Evolutionary conservation across 2,888 invertebrate species (phyloP).

Genomic region (Zele albiditarsus): DNA sequence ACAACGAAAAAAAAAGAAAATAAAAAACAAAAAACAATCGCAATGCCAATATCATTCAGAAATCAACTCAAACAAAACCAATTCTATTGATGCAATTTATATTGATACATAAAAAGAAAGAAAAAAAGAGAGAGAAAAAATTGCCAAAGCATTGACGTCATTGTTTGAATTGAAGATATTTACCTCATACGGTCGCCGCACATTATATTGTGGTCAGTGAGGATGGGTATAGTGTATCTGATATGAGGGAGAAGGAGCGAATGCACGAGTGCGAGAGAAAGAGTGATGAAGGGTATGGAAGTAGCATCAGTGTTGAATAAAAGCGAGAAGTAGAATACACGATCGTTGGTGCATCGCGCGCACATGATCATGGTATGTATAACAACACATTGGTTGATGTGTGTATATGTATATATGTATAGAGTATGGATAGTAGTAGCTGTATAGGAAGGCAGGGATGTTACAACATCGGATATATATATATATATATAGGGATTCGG

Average conservation of each 20-base stretch:
- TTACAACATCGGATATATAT: not conserved
- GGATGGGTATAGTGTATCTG: not conserved
- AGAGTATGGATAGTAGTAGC: not conserved
- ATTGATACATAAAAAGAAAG: too few relatives aligned
- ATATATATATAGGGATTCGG: constrained; percentile 12
- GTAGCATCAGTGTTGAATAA: not conserved
- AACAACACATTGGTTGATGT: not conserved
- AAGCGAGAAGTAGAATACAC: constrained; percentile 7
- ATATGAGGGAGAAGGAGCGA: not conserved
- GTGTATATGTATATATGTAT: not conserved
- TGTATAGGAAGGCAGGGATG: not conserved
- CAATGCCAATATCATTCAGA: too few relatives aligned
- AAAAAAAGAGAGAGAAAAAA: too few relatives aligned
- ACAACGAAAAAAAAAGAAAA: too few relatives aligned
- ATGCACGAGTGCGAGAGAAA: not conserved
- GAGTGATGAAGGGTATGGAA: not conserved
- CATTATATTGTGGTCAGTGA: not conserved
- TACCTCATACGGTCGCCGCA: not conserved
- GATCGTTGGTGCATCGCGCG: constrained; percentile 20
- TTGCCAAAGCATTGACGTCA: not conserved
- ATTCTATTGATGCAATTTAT: too few relatives aligned
- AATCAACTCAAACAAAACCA: too few relatives aligned
- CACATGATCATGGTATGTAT: constrained; percentile 3
- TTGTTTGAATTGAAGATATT: not conserved
- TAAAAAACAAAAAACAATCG: too few relatives aligned